Evolutionary conservation across 2,888 invertebrate genomes (phyloP).

Genomic region (Rhyacophila evoluta): DNA sequence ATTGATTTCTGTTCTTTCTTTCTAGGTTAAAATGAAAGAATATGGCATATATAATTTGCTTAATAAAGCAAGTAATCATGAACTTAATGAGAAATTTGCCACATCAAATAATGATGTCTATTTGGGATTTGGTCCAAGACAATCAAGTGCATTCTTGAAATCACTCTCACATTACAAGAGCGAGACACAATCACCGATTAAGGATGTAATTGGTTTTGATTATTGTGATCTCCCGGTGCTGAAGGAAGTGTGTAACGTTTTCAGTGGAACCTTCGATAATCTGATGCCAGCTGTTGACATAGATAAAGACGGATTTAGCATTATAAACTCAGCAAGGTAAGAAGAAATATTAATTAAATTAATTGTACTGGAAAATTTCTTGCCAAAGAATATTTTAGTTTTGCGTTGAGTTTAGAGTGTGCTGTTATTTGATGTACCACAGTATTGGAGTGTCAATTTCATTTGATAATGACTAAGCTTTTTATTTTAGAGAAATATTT

Average conservation of each 20-base stretch:
- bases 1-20: background rate
- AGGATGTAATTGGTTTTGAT: constrained; percentile 52
- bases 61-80: background rate
- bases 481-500: too few relatives aligned
- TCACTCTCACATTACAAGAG: background rate
- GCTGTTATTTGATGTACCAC: too few relatives aligned
- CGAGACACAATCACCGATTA: too few relatives aligned
- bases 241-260: constrained; percentile 57
- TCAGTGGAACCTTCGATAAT: constrained; percentile 56
- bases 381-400: too few relatives aligned
- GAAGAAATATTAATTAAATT: too few relatives aligned
- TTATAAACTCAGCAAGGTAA: constrained; percentile 56
- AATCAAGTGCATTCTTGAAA: background rate
- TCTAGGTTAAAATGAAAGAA: background rate
- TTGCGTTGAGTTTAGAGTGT: too few relatives aligned
- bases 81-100: background rate
- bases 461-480: too few relatives aligned
- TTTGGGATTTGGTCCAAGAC: background rate
- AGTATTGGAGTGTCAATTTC: too few relatives aligned
- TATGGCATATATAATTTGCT: background rate
- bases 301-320: constrained; percentile 58
- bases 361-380: too few relatives aligned
- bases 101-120: background rate
- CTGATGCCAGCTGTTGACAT: constrained; percentile 57
- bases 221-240: constrained; percentile 58